Percentiles rank a stretch among this genome's conserved stretches.
Evolutionary conservation across 2,113 vertebrate species (phyloP).

Genomic region (Tachysurus fulvidraco): DNA sequence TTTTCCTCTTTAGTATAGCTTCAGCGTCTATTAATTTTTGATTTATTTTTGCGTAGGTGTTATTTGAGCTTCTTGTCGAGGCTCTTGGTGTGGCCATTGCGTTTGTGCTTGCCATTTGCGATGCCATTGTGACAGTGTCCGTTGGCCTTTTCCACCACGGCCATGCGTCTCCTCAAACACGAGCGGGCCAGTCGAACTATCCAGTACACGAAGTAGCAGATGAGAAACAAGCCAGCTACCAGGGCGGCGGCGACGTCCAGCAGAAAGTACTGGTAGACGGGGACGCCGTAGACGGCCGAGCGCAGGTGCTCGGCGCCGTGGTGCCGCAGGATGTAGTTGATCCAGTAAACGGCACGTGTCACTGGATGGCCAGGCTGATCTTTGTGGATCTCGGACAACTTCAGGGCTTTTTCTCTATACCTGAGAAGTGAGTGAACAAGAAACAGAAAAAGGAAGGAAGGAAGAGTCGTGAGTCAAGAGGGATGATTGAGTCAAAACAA

Average conservation of each 20-base stretch:
- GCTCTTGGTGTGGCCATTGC: slow-evolving; percentile 84
- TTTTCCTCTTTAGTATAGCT: slow-evolving; percentile 44
- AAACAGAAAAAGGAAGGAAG: slow-evolving; percentile 2
- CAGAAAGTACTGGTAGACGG: slow-evolving; percentile 91
- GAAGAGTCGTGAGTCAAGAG: not conserved
- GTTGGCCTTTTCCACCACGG: slow-evolving; percentile 74
- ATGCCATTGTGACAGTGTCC: slow-evolving; percentile 92
- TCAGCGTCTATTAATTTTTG: slow-evolving; percentile 21
- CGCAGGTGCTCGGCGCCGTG: slow-evolving; percentile 89
- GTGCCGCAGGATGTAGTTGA: slow-evolving; percentile 92
- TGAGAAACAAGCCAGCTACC: slow-evolving; percentile 69
- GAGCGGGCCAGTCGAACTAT: slow-evolving; percentile 70
- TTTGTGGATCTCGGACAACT: slow-evolving; percentile 92
- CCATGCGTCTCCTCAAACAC: slow-evolving; percentile 61
- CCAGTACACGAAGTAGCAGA: slow-evolving; percentile 70
- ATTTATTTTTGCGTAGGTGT: slow-evolving; percentile 45
- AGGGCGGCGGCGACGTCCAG: slow-evolving; percentile 83
- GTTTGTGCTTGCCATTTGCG: slow-evolving; percentile 89
- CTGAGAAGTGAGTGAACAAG: slow-evolving; percentile 61
- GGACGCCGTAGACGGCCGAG: slow-evolving; percentile 85
- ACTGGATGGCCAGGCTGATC: slow-evolving; percentile 94
- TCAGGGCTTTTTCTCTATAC: slow-evolving; percentile 82
- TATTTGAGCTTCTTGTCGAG: slow-evolving; percentile 94
- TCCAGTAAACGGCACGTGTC: slow-evolving; percentile 91
- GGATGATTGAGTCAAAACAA: not conserved